Base-by-base conservation (phyloP, 2,113 vertebrate genomes). In the Capra hircus region DNA sequence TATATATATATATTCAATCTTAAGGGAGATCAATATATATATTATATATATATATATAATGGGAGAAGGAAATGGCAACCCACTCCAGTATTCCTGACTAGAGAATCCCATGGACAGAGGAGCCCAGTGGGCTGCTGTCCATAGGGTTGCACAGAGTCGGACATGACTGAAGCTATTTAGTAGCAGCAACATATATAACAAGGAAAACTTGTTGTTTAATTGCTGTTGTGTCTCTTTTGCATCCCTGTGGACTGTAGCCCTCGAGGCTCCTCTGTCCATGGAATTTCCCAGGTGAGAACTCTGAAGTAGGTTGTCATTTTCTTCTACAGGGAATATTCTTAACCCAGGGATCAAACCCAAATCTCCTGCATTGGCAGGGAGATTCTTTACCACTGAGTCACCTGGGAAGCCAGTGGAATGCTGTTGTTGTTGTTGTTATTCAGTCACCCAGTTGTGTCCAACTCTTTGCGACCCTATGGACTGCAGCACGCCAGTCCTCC, bases 1-100 rank as follows among this genome's bases (percentile, higher is more conserved):
- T 40, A 1, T 74, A 0, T 74, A 9, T 59, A 1, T 40, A 1
- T 67, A 2, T 64, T 3, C 43, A 45, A 45, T 45, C 43, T 45
- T 45, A 45, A 45, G 43, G 43, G 43, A 45, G 43, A 45, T 45
- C 43, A 45, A 2, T 33, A 6, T 74, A 5, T 59, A 1, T 40
- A 1, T 67, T 67, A 6, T 45, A 1, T 43, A 2, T 60, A 27
- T 60, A 4, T 33, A 3, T 74, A 10, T 6, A 12, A 36, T 71
- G n/a, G 4, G n/a, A 71, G 67, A 71, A 71, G 11, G 19, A 40
- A 74, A 74, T 74, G 21, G 19, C 36, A 74, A 6, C 21, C 67
- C 21, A 74, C 19, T 74, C 67, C 67, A 74, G 67, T 74, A 23
- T 74, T 74, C n/a, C 23, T 74, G 21, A 36, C 67, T 74, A 40